Evolutionary conservation across 1,140 invertebrate species (phyloP).

Genomic region (Meteorus sp.): DNA sequence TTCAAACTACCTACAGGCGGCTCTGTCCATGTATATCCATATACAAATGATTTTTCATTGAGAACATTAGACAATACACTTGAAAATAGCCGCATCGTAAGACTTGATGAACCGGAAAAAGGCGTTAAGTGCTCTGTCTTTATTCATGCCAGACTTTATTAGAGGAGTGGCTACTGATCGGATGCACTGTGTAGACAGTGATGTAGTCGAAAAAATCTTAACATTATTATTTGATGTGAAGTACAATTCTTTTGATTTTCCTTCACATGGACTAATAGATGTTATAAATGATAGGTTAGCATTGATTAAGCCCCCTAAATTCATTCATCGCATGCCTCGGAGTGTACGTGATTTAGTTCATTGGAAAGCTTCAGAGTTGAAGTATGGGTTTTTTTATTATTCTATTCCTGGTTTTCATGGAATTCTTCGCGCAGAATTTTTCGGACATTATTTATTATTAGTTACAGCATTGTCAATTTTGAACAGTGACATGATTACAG

Average conservation of each 20-base stretch:
- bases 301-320: constrained; percentile 30
- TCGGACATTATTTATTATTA: constrained; percentile 13
- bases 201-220: constrained; percentile 21
- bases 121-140: constrained; percentile 22
- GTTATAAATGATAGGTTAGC: constrained; percentile 19
- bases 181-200: constrained; percentile 28
- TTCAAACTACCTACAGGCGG: constrained; percentile 5
- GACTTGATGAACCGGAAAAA: neutral
- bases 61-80: constrained; percentile 3
- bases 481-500: neutral
- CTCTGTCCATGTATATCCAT: neutral
- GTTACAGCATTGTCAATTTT: neutral
- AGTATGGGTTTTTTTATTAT: constrained; percentile 29
- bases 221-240: constrained; percentile 14
- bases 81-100: neutral
- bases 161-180: constrained; percentile 27
- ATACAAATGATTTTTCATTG: neutral
- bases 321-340: constrained; percentile 33
- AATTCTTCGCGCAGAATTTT: constrained; percentile 26
- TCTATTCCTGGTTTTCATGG: constrained; percentile 29
- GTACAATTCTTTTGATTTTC: constrained; percentile 18
- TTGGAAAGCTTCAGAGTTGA: constrained; percentile 35
- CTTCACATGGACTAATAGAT: constrained; percentile 4
- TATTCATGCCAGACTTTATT: constrained; percentile 28
- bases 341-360: constrained; percentile 26